Evolutionary conservation across 2,113 vertebrate species (phyloP).

Genomic region (Ondatra zibethicus): DNA sequence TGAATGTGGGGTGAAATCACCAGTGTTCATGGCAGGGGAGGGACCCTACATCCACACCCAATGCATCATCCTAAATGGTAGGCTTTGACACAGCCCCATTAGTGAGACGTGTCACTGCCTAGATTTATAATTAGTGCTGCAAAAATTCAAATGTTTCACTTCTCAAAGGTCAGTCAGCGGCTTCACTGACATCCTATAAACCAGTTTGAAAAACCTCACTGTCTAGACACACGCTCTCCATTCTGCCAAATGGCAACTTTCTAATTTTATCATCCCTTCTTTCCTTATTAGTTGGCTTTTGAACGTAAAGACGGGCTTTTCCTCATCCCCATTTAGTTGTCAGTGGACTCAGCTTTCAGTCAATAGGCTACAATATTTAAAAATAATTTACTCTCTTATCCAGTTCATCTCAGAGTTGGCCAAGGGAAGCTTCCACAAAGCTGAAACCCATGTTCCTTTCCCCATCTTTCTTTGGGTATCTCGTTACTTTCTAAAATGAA

Average conservation of each 20-base stretch:
- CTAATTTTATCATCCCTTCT: slow-evolving; percentile 42
- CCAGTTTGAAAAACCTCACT: slow-evolving; percentile 30
- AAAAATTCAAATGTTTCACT: slow-evolving; percentile 61
- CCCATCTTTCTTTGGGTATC: not conserved
- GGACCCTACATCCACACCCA: slow-evolving; percentile 54
- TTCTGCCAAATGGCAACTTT: slow-evolving; percentile 46
- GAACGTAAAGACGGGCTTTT: slow-evolving; percentile 12
- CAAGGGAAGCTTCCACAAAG: not conserved
- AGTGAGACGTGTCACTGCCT: slow-evolving; percentile 44
- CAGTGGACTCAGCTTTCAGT: not conserved
- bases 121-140: slow-evolving; percentile 57
- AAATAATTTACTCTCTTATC: slow-evolving; percentile 1
- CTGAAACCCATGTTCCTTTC: not conserved
- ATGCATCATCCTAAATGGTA: slow-evolving; percentile 59
- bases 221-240: not conserved
- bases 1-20: slow-evolving; percentile 46
- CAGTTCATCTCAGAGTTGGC: not conserved
- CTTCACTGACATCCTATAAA: not conserved
- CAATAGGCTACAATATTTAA: not conserved
- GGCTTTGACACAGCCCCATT: slow-evolving; percentile 54
- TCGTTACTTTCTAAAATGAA: slow-evolving; percentile 27
- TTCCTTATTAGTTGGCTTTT: slow-evolving; percentile 20
- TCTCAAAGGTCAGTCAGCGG: slow-evolving; percentile 33
- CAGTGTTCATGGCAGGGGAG: slow-evolving; percentile 14
- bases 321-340: not conserved